Evolutionary conservation across 2,888 invertebrate genomes (phyloP).

Genomic region (Neelides folsomi): DNA sequence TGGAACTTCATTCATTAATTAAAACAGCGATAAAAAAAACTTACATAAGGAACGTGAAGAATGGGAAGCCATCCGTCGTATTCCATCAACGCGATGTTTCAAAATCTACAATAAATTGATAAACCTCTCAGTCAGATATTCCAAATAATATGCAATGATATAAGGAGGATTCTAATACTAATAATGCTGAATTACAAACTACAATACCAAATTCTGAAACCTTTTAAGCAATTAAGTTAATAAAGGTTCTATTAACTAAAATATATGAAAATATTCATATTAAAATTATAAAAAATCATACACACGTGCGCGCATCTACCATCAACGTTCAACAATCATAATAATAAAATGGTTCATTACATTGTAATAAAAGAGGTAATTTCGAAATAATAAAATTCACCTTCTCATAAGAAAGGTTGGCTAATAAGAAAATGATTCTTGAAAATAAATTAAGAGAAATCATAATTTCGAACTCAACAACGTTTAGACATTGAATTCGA

Average conservation of each 20-base stretch:
- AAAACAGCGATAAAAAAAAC: slow-evolving; percentile 38
- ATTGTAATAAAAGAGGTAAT: too few species aligned
- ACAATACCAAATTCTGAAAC: too few species aligned
- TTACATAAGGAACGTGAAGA: slow-evolving; percentile 90
- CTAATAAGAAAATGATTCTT: slow-evolving; percentile 1
- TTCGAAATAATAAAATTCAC: neutral
- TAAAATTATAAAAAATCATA: neutral
- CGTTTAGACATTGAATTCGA: neutral
- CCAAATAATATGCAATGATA: too few species aligned
- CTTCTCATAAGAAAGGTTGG: slow-evolving; percentile 1
- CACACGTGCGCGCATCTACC: neutral
- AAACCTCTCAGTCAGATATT: neutral
- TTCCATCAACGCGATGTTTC: slow-evolving; percentile 87
- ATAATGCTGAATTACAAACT: neutral
- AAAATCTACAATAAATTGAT: slow-evolving; percentile 54
- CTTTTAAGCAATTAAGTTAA: too few species aligned
- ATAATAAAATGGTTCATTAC: too few species aligned
- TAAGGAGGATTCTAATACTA: neutral
- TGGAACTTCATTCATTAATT: slow-evolving; percentile 8
- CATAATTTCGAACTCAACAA: slow-evolving; percentile 3
- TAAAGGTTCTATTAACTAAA: neutral
- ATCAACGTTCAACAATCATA: too few species aligned
- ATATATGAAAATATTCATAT: neutral
- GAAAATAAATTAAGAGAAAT: slow-evolving; percentile 2
- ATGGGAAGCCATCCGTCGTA: slow-evolving; percentile 89